Base-by-base conservation (phyloP, 1,140 invertebrate genomes). In the Bombus turneri region DNA sequence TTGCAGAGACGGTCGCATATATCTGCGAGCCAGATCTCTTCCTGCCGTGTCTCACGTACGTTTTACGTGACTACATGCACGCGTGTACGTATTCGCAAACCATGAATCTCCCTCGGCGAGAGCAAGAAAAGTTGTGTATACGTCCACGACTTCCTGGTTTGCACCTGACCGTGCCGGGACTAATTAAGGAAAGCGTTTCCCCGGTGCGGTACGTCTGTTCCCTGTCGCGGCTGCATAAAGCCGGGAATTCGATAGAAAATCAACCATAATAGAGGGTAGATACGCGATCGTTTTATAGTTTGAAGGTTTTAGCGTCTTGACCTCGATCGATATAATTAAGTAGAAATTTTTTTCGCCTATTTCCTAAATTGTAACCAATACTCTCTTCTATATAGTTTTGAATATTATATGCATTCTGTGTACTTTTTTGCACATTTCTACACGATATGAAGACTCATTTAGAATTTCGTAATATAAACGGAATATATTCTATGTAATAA, bases 141-240 rank as follows among this genome's bases (percentile, higher is more conserved):
- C 68, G 68, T 85, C 77, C 59, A 8, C 25, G 39, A 71, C 83
- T 85, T 85, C 83, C 83, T 81, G 83, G 69, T 81, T 85, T 57
- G 69, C 77, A 81, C 83, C 77, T 85, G 83, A 85, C 83, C 69
- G 73, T 78, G 68, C n/a, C 39, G 57, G 28, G 75, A 64, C 69
- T 81, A 85, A 85, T 85, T 85, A 85, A 80, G 69, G 34, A 81
- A 85, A 85, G 41, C 77, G 75, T 84, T 84, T 81, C 13, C 57
- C 41, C 34, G 47, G 22, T 5, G 57, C 25, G n/a, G 13, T 43
- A 78, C 64, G 47, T 78, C 75, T 59, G 82, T 66, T 76, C 41
- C 47, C 47, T 78, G 74, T 83, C 64, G 43, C 18, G 68, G 15
- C 6, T 80, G 76, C 73, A 37, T 62, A 72, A 73, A 71, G 1